Evolutionary conservation across 2,888 invertebrate species (phyloP).

Genomic region (Tetrapedia diversipes): DNA sequence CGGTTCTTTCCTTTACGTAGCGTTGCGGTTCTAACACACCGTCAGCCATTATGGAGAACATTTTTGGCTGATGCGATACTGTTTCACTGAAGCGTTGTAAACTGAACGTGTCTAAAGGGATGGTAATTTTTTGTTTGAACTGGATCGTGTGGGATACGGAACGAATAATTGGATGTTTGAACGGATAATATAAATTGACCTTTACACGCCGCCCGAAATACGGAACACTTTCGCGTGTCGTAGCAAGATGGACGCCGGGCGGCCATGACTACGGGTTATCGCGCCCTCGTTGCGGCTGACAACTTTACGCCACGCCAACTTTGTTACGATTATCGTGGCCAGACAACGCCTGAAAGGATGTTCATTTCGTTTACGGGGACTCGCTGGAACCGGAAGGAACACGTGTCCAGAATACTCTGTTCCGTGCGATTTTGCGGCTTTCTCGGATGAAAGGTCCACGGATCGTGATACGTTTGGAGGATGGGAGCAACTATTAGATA

Average conservation of each 20-base stretch:
- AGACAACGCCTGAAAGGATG: conserved; percentile 16
- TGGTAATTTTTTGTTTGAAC: too few species aligned
- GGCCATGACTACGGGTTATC: conserved; percentile 10
- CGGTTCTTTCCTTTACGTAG: too few species aligned
- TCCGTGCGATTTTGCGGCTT: neutral
- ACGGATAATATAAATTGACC: too few species aligned
- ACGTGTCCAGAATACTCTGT: conserved; percentile 21
- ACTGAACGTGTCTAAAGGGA: too few species aligned
- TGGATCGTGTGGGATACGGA: too few species aligned
- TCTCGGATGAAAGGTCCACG: neutral
- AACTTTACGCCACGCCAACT: conserved; percentile 26
- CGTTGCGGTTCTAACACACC: too few species aligned
- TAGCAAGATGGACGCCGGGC: neutral
- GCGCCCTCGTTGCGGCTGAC: conserved; percentile 18
- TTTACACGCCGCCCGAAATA: conserved; percentile 49
- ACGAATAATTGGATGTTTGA: too few species aligned
- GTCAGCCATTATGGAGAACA: too few species aligned
- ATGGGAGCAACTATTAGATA: too few species aligned
- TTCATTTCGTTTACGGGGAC: conserved; percentile 24
- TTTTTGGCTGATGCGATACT: too few species aligned
- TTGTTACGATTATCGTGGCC: conserved; percentile 41
- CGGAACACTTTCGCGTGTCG: conserved; percentile 41
- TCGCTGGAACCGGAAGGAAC: conserved; percentile 5
- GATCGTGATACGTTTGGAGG: neutral
- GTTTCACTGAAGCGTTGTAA: too few species aligned